Base-by-base conservation (phyloP, 1,140 invertebrate genomes). In the Oncopeltus fasciatus region DNA sequence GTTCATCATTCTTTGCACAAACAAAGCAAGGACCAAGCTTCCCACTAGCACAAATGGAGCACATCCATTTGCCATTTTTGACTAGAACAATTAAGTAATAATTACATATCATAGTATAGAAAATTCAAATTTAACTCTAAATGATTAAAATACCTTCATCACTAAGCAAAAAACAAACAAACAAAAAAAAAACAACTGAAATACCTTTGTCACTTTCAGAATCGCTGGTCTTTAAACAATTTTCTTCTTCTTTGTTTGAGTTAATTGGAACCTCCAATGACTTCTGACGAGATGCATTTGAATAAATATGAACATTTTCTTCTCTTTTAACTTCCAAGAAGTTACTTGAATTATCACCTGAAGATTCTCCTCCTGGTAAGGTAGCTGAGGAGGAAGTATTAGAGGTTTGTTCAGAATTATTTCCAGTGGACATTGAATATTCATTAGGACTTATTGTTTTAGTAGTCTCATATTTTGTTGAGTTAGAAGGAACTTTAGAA, bases 11-110 rank as follows among this genome's bases (percentile, higher is more conserved):
- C 57, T 76, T 72, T 9, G 67, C 74, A 65, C 78, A 79, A 0
- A 75, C 73, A 46, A 77, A 78, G 63, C 78, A 79, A 4, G 75
- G 63, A 0, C 75, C 76, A 1, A 65, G 70, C 24, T 74, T 71
- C 20, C 73, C 71, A 65, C 73, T 71, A 21, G 69, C 60, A 65
- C 78, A 79, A 51, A 76, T 70, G 20, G 72, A 73, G 59, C 78
- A 79, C 68, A 60, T 60, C 59, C 63, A 60, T 14, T 47, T 27
- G 16, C 60, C 60, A 31, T 60, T 29, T 38, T 63, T 63, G 12
- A 5, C 61, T 63, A 63, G 38, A 43, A 28, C 11, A 26, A n/a
- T 24, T 11, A 24, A 9, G 27, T 2, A 46, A 24, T 26, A 59
- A n/a, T n/a, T n/a, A n/a, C n/a, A n/a, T n/a, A n/a, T n/a, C n/a